Evolutionary conservation across 92 coral and sea anemone species (phyloP).

Genomic region (Parazoanthus darwini): DNA sequence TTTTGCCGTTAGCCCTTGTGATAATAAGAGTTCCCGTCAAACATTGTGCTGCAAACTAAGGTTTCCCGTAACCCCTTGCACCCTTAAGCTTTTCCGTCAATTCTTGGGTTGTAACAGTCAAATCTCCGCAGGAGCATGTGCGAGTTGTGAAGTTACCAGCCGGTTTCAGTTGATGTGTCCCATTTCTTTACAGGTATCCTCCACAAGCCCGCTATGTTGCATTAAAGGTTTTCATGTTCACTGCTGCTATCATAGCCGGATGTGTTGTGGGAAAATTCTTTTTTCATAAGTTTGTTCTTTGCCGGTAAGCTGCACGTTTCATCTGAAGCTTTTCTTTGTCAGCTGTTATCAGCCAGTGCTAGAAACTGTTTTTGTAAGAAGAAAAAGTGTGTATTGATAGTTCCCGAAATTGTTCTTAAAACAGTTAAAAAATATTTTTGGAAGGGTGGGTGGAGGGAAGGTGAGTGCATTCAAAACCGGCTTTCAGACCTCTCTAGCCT

Average conservation of each 20-base stretch:
- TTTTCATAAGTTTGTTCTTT: constrained; percentile 73
- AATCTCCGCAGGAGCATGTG: background rate
- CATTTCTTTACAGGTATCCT: constrained; percentile 64
- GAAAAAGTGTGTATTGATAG: background rate
- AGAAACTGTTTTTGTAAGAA: background rate
- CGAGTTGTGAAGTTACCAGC: too few relatives aligned
- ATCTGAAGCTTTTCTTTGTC: background rate
- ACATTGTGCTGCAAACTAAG: too few relatives aligned
- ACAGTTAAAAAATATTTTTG: too few relatives aligned
- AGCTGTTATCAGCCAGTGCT: background rate
- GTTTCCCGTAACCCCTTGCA: too few relatives aligned
- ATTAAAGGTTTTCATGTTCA: constrained; percentile 76
- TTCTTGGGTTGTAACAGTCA: too few relatives aligned
- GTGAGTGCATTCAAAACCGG: too few relatives aligned
- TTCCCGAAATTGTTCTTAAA: too few relatives aligned
- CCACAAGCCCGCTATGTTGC: constrained; percentile 68
- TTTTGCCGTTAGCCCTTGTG: too few relatives aligned
- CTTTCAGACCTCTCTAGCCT: too few relatives aligned
- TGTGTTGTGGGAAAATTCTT: constrained; percentile 76
- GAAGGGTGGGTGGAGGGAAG: too few relatives aligned
- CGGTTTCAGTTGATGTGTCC: background rate
- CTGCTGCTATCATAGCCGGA: constrained; percentile 61
- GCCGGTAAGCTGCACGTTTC: constrained; percentile 47
- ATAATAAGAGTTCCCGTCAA: too few relatives aligned
- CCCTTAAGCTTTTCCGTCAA: too few relatives aligned